A percentile compares a stretch with the other conserved stretches of the same genome.
phyloP scores from a whole-genome alignment of 2,888 invertebrate genomes.

The Drosophila mimica region DNA sequence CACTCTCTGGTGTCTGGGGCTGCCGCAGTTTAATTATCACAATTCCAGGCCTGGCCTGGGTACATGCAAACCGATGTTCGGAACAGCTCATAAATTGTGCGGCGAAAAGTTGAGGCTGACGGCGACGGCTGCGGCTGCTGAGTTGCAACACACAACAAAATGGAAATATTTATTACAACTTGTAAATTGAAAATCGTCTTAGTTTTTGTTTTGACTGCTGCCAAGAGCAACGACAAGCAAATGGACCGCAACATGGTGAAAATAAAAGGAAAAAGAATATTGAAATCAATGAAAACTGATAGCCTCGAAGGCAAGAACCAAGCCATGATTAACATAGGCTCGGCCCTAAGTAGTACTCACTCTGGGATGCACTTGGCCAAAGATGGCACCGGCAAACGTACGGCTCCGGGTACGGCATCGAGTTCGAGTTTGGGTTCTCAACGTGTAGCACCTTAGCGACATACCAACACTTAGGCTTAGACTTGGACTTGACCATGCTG shows the following conservation, averaged over 20 bases:
- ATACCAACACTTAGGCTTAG: slow-evolving; percentile 72
- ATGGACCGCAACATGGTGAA: slow-evolving; percentile 23
- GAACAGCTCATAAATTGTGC: slow-evolving; percentile 68
- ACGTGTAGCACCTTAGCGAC: slow-evolving; percentile 74
- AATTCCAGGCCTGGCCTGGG: slow-evolving; percentile 55
- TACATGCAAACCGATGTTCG: slow-evolving; percentile 41
- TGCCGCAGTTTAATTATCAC: slow-evolving; percentile 74
- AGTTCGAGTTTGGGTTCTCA: background rate
- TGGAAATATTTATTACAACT: slow-evolving; percentile 52
- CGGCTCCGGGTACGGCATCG: background rate
- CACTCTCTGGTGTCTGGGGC: slow-evolving; percentile 45
- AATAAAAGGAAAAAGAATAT: slow-evolving; percentile 50
- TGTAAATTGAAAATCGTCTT: slow-evolving; percentile 72
- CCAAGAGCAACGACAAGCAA: slow-evolving; percentile 17
- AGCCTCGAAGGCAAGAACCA: slow-evolving; percentile 66
- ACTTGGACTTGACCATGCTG: slow-evolving; percentile 39
- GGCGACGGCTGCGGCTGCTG: slow-evolving; percentile 42
- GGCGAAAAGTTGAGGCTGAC: slow-evolving; percentile 60
- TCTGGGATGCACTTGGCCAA: slow-evolving; percentile 46
- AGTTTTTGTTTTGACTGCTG: slow-evolving; percentile 28
- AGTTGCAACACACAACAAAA: slow-evolving; percentile 3
- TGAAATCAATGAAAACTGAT: slow-evolving; percentile 80
- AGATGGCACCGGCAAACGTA: slow-evolving; percentile 66
- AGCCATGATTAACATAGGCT: slow-evolving; percentile 76
- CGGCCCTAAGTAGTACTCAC: slow-evolving; percentile 49